Conservation (phyloP, 2,113 vertebrate species). For the Anarrhichthys ocellatus region DNA sequence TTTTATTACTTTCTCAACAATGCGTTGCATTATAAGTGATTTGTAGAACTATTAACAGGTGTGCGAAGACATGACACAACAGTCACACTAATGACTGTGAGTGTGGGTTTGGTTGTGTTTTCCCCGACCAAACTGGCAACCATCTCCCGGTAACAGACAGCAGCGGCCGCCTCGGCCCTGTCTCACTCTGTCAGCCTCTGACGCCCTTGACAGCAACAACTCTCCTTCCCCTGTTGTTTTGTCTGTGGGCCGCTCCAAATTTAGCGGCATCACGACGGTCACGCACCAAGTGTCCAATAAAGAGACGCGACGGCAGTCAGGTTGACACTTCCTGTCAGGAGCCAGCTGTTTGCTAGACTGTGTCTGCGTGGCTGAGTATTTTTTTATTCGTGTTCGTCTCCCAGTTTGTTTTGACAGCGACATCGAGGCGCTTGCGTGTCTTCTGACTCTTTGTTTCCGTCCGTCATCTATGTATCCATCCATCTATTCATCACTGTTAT, state of each 20-base stretch:
- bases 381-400: conserved; percentile 28
- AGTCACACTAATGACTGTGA: neutral
- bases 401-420: conserved; percentile 69
- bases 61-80: neutral
- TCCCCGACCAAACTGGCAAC: conserved; percentile 10
- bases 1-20: conserved; percentile 13
- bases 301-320: conserved; percentile 43
- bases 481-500: conserved; percentile 62
- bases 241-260: conserved; percentile 59
- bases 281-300: conserved; percentile 69
- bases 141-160: conserved; percentile 27
- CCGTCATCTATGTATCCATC: conserved; percentile 20
- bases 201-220: conserved; percentile 60
- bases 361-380: conserved; percentile 20
- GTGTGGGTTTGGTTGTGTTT: neutral
- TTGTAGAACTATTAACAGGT: neutral
- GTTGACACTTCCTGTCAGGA: conserved; percentile 75
- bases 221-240: conserved; percentile 58
- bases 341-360: conserved; percentile 76
- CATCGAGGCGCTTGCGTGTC: conserved; percentile 32
- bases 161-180: conserved; percentile 1
- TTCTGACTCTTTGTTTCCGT: conserved; percentile 41
- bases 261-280: conserved; percentile 62
- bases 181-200: conserved; percentile 41
- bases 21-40: neutral